A percentile compares a stretch with the other conserved stretches of the same genome.
phyloP scores from a whole-genome alignment of 1,140 invertebrate genomes.

The Aradophagus sp. region DNA sequence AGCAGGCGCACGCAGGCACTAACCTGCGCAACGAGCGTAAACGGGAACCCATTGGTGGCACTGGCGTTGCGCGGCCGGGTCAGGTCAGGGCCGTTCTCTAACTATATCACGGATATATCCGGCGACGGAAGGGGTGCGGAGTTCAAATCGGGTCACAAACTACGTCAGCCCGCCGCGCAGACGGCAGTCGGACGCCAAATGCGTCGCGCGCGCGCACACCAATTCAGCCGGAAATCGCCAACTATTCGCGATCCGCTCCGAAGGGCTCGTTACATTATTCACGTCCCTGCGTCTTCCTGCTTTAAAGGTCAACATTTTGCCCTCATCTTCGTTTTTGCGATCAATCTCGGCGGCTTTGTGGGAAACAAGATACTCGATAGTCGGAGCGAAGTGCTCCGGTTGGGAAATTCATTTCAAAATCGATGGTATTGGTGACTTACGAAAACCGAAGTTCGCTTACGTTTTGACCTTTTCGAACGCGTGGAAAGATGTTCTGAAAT shows the following conservation, averaged over 20 bases:
- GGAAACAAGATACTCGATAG: too few relatives aligned
- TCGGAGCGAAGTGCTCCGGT: too few relatives aligned
- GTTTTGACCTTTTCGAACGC: too few relatives aligned
- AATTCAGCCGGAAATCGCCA: conserved; percentile 47
- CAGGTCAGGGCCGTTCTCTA: conserved; percentile 62
- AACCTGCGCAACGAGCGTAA: conserved; percentile 64
- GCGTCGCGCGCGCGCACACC: conserved; percentile 32
- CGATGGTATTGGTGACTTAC: too few relatives aligned
- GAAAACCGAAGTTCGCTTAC: too few relatives aligned
- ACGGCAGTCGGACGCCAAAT: conserved; percentile 42
- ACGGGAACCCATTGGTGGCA: conserved; percentile 45
- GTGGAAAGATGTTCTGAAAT: too few relatives aligned
- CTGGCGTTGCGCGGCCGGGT: conserved; percentile 57
- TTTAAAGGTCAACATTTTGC: conserved; percentile 23
- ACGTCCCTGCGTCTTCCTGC: not conserved
- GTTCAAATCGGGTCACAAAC: conserved; percentile 63
- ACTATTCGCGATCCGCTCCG: conserved; percentile 9
- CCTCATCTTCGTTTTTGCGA: too few relatives aligned
- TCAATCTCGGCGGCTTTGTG: too few relatives aligned
- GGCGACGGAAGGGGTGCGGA: conserved; percentile 57
- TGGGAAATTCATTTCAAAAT: too few relatives aligned
- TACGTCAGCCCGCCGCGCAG: conserved; percentile 54
- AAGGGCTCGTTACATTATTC: conserved; percentile 26
- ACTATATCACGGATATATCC: conserved; percentile 49
- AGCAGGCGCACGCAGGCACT: conserved; percentile 53